Evolutionary conservation across 2,113 vertebrate species (phyloP), one percentile per base, ranked within the genome.

Genomic region (Perca flavescens): DNA sequence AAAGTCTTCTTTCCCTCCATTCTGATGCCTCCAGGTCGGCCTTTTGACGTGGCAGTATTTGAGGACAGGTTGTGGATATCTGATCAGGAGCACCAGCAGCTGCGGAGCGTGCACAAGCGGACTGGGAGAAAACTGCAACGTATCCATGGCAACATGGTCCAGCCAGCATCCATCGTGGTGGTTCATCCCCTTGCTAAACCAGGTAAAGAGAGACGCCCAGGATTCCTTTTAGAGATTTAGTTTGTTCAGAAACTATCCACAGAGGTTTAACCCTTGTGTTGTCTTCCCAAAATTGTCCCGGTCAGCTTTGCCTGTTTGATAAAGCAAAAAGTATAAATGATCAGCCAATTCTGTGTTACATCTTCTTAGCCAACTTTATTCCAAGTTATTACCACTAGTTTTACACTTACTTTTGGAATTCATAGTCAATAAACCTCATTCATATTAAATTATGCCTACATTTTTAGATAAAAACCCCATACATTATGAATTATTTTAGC

Each of bases 101-200:
- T 99, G 54, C 92, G 93, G 87, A 96, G 95, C 47, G 76, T 97
- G 62, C 93, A 98, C 94, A 99, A 97, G 95, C 94, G 94, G 86
- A 96, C 93, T 2, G 96, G 97, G 75, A 90, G 88, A 84, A 95
- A 95, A 47, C 93, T 94, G 91, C 92, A 96, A 75, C 91, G 89
- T 89, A 94, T 97, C 74, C 94, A 85, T 82, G 95, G 96, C 74
- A 94, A 92, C 90, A 95, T 97, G 95, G 92, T 96, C 81, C 96
- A 96, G 85, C 97, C 98, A 14, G 96, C 97, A 14, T 96, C 97
- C 76, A 61, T 99, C 77, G 95, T 96, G 88, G 93, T 99, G 86
- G 93, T 97, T 77, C 97, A 99, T 86, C 97, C 97, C 40, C 93
- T 98, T 65, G 95, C 96, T 77, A 99, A 98, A 95, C 96, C 98